Conservation (phyloP, 2,113 vertebrate species). For the Neotragus moschatus region DNA sequence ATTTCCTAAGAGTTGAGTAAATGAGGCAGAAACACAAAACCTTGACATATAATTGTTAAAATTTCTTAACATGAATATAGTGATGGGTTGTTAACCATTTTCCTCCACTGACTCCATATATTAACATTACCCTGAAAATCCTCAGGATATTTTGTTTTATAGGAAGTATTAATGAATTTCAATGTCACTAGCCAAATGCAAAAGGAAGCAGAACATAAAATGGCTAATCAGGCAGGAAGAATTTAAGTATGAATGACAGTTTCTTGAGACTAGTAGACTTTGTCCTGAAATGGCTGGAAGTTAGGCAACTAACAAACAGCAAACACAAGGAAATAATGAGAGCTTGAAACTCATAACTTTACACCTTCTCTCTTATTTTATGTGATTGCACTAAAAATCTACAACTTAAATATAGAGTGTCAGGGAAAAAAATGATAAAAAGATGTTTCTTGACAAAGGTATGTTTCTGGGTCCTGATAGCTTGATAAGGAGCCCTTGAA, state of each 20-base stretch:
- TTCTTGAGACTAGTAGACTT: not conserved
- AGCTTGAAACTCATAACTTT: not conserved
- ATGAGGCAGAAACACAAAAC: conserved; percentile 52
- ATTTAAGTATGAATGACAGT: not conserved
- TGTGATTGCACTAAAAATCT: not conserved
- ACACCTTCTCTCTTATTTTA: not conserved
- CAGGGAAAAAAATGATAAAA: conserved; percentile 12
- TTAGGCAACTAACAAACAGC: not conserved
- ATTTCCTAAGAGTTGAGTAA: conserved; percentile 43
- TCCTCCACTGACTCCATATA: not conserved
- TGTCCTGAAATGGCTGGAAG: not conserved
- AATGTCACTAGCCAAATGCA: conserved; percentile 2
- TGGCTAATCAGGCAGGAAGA: not conserved
- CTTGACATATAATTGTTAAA: conserved; percentile 24
- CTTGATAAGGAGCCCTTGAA: not conserved
- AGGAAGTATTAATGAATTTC: conserved; percentile 46
- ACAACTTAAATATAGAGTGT: not conserved
- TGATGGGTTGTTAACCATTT: conserved; percentile 19
- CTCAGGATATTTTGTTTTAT: conserved; percentile 33
- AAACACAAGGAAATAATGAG: not conserved
- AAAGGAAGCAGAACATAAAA: conserved; percentile 35
- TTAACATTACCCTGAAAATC: not conserved
- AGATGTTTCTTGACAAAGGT: not conserved
- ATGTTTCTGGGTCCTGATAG: not conserved
- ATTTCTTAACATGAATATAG: conserved; percentile 49